These are phyloP conservation scores for Thereva unica DNA, from an alignment of 2,888 invertebrate genomes.

Conservation along the genomic window DNA sequence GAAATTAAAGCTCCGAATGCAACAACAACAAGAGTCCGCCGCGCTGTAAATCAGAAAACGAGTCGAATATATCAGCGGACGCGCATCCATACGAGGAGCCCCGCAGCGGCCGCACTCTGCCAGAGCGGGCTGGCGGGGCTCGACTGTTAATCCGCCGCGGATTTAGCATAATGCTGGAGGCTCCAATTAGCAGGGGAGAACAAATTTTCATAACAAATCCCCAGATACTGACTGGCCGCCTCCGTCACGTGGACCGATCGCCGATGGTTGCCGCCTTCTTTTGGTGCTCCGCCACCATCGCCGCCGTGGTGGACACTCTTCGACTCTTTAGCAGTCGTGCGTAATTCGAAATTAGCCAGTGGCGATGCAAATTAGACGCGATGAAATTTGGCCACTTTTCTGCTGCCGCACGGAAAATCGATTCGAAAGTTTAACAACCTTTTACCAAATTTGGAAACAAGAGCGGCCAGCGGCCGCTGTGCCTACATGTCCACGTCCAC, in stretches of 20 bases:
- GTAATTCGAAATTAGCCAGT: constrained; percentile 24
- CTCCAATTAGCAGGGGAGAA: constrained; percentile 27
- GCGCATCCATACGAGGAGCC: not conserved
- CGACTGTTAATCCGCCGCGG: too few relatives aligned
- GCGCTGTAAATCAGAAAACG: constrained; percentile 24
- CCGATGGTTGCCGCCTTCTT: constrained; percentile 11
- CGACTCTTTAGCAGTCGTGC: not conserved
- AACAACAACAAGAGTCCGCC: constrained; percentile 8
- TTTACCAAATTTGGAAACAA: constrained; percentile 10
- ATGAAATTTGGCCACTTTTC: constrained; percentile 31
- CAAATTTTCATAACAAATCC: constrained; percentile 27
- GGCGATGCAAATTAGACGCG: constrained; percentile 28
- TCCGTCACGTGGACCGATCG: not conserved
- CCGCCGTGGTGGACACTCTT: not conserved
- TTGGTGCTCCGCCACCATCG: not conserved
- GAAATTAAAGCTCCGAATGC: constrained; percentile 12
- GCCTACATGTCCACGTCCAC: not conserved
- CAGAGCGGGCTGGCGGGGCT: too few relatives aligned
- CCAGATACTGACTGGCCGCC: not conserved
- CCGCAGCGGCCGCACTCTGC: not conserved
- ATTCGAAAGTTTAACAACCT: constrained; percentile 34
- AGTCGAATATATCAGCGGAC: constrained; percentile 13
- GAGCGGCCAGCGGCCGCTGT: constrained; percentile 4
- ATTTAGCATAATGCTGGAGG: constrained; percentile 1
- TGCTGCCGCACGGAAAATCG: constrained; percentile 23